phyloP scores from a whole-genome alignment of 2,113 vertebrate species.

The Passer montanus region DNA sequence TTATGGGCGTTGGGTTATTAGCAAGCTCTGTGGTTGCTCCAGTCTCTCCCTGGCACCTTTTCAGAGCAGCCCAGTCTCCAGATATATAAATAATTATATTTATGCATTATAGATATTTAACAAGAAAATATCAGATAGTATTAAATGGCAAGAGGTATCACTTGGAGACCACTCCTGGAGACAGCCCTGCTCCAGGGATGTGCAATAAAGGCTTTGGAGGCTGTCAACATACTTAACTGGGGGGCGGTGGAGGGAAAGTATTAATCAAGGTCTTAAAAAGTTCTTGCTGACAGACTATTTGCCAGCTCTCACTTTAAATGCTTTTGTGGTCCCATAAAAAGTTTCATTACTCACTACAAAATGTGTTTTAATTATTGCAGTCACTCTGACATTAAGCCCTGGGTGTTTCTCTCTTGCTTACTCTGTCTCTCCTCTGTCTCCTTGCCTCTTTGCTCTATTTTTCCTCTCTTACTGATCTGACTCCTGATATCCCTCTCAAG shows the following conservation, averaged over 20 bases:
- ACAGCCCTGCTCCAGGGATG: background rate
- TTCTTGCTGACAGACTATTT: conserved; percentile 41
- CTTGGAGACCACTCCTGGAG: conserved; percentile 14
- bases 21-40: conserved; percentile 6
- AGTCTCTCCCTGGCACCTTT: conserved; percentile 48
- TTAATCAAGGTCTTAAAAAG: conserved; percentile 54
- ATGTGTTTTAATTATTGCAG: conserved; percentile 57
- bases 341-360: conserved; percentile 59
- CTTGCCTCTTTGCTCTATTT: background rate
- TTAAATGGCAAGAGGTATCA: conserved; percentile 32
- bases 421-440: background rate
- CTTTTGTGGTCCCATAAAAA: conserved; percentile 66
- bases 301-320: conserved; percentile 54
- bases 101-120: background rate
- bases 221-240: conserved; percentile 20
- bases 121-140: conserved; percentile 32
- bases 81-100: conserved; percentile 38
- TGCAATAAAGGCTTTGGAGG: background rate
- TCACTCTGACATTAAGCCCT: conserved; percentile 35
- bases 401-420: conserved; percentile 44
- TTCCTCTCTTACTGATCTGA: background rate
- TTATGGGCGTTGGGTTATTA: conserved; percentile 23
- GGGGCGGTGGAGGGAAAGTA: background rate
- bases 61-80: conserved; percentile 30
- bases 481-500: background rate